These are phyloP conservation scores for Fulmarus glacialis DNA, from an alignment of 2,113 vertebrate genomes.

Conservation along the genomic window DNA sequence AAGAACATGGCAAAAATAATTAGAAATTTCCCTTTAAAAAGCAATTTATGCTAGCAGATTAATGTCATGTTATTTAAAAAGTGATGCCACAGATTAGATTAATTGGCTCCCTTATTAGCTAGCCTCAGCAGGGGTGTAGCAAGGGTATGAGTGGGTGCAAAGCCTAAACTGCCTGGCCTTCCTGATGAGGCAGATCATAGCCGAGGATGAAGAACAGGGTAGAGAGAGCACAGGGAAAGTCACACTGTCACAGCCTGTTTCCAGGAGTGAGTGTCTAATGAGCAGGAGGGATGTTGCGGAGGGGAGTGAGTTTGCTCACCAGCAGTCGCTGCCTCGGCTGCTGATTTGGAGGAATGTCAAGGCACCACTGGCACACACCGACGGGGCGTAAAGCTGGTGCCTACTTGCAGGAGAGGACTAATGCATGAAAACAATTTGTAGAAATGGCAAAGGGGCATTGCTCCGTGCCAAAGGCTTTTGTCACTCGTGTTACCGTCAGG, in stretches of 20 bases:
- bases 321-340: neutral
- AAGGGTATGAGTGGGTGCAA: neutral
- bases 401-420: neutral
- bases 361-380: fast-evolving
- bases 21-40: constrained; percentile 4
- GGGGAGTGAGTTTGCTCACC: neutral
- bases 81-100: neutral
- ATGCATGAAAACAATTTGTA: neutral
- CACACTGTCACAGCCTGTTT: neutral
- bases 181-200: neutral
- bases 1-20: neutral
- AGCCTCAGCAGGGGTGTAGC: neutral
- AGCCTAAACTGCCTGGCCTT: neutral
- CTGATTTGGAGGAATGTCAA: neutral
- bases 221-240: neutral
- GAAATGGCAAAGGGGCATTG: neutral
- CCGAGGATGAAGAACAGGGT: neutral
- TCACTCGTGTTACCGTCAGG: neutral
- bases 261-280: neutral
- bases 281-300: neutral
- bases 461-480: neutral
- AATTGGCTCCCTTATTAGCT: constrained; percentile 19
- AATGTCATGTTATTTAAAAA: neutral
- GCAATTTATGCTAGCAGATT: neutral
- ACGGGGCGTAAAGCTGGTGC: neutral